Evolutionary conservation across 1,140 invertebrate species (phyloP), one percentile per base, ranked within the genome.

Genomic region (Eufriesea mexicana): DNA sequence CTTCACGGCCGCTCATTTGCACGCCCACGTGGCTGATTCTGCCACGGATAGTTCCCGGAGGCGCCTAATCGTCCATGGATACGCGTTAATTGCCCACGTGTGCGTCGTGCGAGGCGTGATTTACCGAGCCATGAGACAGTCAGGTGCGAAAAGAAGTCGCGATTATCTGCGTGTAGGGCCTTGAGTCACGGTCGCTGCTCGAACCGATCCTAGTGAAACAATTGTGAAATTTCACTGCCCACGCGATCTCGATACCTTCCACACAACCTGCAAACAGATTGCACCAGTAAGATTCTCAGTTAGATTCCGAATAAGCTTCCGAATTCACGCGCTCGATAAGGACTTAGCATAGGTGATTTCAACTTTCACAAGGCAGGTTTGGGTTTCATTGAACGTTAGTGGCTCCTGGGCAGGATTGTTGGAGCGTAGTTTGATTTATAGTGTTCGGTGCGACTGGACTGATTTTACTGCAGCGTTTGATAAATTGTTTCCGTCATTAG

Each of bases 71-170:
- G 86, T 73, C 84, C 78, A 51, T 79, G 64, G 83, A 86, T 86
- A 82, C 71, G 64, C 74, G 85, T 90, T 90, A 89, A 90, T 90
- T 89, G 86, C 80, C 84, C 78, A 85, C 85, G 86, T 79, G 74
- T 73, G 77, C 79, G 83, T 82, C 77, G 64, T 62, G 82, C 79
- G 68, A 87, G 85, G 75, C 76, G 89, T 90, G 88, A 90, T 90
- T 90, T 90, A 90, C 68, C 73, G 88, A n/a, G 64, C 62, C 64
- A 45, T 6, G 20, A 73, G 14, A 4, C 78, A 82, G 45, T 78
- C 49, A 84, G 81, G 64, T 86, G 87, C 49, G 73, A 87, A 83
- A 88, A 87, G 47, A 88, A 82, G 79, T 73, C 55, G 20, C n/a
- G 74, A 55, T 62, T 76, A 73, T 20, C 72, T 23, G 64, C 35